Percentiles rank a stretch among this genome's conserved stretches.
Conservation (phyloP, 2,113 vertebrate genomes). For the Athene noctua region DNA sequence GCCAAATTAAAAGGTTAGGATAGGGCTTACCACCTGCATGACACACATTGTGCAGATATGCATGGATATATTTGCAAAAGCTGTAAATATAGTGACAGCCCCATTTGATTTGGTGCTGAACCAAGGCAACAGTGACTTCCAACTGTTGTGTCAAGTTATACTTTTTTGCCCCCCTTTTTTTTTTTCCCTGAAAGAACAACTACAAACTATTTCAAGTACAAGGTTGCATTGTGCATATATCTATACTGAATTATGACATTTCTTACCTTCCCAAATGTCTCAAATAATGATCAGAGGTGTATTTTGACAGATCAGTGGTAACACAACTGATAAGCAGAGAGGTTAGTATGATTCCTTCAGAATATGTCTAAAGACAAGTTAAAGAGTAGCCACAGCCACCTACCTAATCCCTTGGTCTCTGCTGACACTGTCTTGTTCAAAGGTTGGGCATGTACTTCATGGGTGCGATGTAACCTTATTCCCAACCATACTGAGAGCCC, state of each 20-base stretch:
- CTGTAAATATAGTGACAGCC: background rate
- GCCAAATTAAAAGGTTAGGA: background rate
- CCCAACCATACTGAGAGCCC: background rate
- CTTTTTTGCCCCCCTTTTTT: background rate
- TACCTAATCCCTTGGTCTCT: background rate
- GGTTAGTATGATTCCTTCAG: background rate
- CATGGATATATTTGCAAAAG: background rate
- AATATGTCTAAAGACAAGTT: background rate
- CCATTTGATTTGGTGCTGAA: background rate
- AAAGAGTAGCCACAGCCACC: slow-evolving; percentile 11
- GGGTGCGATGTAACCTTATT: background rate
- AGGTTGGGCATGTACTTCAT: background rate
- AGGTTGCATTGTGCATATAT: background rate
- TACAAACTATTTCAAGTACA: background rate
- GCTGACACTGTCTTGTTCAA: background rate
- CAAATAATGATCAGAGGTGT: background rate
- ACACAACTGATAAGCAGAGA: background rate
- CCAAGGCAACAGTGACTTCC: background rate
- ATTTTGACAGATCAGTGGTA: background rate
- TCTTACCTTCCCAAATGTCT: background rate
- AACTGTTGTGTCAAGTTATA: background rate
- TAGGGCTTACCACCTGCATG: background rate
- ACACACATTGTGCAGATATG: background rate
- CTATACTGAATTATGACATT: background rate
- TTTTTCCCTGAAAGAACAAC: rapidly evolving